A percentile compares a stretch with the other conserved stretches of the same genome.
Evolutionary conservation across 2,888 invertebrate species (phyloP).

Genomic region (Drosophila stalkeri): DNA sequence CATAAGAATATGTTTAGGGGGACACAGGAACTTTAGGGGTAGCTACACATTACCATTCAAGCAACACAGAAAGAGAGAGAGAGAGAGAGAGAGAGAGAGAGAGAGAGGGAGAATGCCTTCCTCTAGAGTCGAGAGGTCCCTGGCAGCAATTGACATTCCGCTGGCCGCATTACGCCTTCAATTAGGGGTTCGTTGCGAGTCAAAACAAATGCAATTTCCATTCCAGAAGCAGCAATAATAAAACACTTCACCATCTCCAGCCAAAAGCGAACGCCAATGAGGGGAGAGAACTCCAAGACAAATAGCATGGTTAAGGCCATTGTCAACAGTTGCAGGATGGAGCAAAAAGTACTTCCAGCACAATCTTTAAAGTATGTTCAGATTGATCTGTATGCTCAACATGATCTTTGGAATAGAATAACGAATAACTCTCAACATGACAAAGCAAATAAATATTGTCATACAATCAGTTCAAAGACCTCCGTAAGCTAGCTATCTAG

Average conservation of each 20-base stretch:
- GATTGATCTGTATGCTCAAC: background rate
- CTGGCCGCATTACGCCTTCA: slow-evolving; percentile 34
- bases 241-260: slow-evolving; percentile 19
- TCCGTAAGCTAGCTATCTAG: background rate
- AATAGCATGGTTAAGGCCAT: background rate
- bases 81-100: background rate
- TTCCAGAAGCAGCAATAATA: slow-evolving; percentile 5
- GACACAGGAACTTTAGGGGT: slow-evolving; percentile 35
- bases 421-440: background rate
- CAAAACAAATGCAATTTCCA: slow-evolving; percentile 43
- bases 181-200: slow-evolving; percentile 60
- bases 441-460: background rate
- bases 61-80: background rate
- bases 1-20: background rate
- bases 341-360: background rate
- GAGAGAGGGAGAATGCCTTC: background rate
- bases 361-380: background rate
- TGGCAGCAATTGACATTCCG: slow-evolving; percentile 37
- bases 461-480: slow-evolving; percentile 8
- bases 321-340: background rate
- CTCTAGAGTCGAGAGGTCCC: slow-evolving; percentile 1
- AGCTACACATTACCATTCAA: slow-evolving; percentile 9
- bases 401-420: slow-evolving; percentile 3
- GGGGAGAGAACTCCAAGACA: background rate
- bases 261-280: background rate